A percentile compares a stretch with the other conserved stretches of the same genome.
These are phyloP conservation scores for Menidia beryllina DNA, from an alignment of 2,113 vertebrate genomes.

Conservation along the genomic window DNA sequence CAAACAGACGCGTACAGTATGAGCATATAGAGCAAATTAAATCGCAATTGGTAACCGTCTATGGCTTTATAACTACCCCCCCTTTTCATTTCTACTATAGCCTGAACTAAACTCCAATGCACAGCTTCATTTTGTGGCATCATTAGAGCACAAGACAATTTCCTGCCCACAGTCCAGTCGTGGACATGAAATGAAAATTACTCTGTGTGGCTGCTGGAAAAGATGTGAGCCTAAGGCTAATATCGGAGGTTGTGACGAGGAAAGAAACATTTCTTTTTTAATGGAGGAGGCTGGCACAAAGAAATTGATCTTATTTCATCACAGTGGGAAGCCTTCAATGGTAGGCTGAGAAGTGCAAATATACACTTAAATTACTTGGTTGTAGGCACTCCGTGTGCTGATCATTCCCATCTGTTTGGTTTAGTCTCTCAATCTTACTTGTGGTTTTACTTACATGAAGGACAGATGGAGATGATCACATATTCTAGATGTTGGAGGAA, in stretches of 20 bases:
- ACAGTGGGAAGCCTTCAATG: constrained; percentile 12
- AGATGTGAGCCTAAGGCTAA: constrained; percentile 46
- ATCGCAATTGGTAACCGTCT: constrained; percentile 10
- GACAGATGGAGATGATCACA: not conserved
- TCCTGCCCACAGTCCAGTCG: constrained; percentile 42
- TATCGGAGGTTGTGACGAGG: constrained; percentile 30
- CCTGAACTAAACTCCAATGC: constrained; percentile 42
- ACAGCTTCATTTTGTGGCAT: constrained; percentile 47
- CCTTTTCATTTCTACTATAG: constrained; percentile 46
- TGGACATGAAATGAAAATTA: constrained; percentile 49
- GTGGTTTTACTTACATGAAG: not conserved
- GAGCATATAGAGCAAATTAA: constrained; percentile 22
- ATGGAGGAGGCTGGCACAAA: not conserved
- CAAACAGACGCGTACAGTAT: not conserved
- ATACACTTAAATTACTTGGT: not conserved
- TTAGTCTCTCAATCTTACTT: not conserved
- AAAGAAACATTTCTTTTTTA: constrained; percentile 44
- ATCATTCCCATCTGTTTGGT: constrained; percentile 8
- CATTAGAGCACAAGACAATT: constrained; percentile 65
- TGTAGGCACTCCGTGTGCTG: not conserved
- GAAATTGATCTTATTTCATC: constrained; percentile 32
- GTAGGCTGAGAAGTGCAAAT: constrained; percentile 16
- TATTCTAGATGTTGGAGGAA: not conserved
- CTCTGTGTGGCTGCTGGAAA: constrained; percentile 51
- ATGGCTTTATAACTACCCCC: constrained; percentile 38